phyloP scores from a whole-genome alignment of 2,113 vertebrate genomes.

The Lycaon pictus region DNA sequence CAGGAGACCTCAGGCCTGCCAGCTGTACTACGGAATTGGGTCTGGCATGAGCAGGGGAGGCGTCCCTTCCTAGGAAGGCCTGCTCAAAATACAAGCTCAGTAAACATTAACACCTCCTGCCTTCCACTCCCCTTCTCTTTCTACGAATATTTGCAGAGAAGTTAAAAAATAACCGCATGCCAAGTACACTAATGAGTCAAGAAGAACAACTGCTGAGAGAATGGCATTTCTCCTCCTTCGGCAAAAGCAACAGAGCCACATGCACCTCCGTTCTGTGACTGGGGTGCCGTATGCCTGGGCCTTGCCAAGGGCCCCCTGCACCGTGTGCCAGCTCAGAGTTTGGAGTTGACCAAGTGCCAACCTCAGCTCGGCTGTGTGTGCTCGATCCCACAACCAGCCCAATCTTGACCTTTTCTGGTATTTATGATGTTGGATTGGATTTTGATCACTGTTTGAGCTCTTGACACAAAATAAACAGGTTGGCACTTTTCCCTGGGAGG shows the following conservation, averaged over 20 bases:
- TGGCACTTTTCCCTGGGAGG: constrained; percentile 77
- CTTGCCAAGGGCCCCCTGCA: constrained; percentile 49
- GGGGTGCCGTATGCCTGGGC: not conserved
- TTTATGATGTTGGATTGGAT: constrained; percentile 84
- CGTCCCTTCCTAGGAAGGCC: fast-evolving
- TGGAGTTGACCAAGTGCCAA: constrained; percentile 78
- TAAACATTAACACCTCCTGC: not conserved
- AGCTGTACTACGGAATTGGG: fast-evolving
- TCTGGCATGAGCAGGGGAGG: no score
- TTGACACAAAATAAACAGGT: constrained; percentile 84
- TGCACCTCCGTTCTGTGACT: not conserved
- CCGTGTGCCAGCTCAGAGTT: constrained; percentile 69
- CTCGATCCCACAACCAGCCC: constrained; percentile 68
- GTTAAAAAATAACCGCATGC: constrained; percentile 47
- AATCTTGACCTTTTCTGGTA: constrained; percentile 87
- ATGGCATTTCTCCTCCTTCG: constrained; percentile 19
- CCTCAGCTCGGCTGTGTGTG: constrained; percentile 67
- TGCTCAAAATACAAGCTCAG: not conserved
- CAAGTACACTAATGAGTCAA: constrained; percentile 52
- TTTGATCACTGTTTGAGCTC: constrained; percentile 85
- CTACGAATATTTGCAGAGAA: not conserved
- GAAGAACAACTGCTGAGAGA: constrained; percentile 36
- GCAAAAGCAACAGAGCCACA: not conserved
- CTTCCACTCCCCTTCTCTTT: not conserved
- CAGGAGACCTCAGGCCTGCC: not conserved